These are phyloP conservation scores for Ptilonorhynchus violaceus DNA, from an alignment of 2,113 vertebrate genomes.

Conservation along the genomic window DNA sequence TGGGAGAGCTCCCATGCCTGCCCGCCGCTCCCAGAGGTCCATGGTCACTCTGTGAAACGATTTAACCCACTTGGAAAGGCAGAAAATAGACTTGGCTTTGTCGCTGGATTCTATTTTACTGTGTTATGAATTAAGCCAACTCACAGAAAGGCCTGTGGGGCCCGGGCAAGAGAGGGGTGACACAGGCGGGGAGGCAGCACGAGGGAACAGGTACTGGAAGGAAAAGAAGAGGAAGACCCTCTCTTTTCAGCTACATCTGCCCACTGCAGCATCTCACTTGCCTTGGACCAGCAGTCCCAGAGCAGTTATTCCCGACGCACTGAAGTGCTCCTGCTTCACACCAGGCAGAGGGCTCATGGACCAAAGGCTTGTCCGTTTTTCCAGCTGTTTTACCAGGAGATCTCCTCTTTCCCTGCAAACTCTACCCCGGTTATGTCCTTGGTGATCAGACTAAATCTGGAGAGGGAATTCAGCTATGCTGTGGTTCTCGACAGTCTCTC, in stretches of 20 bases:
- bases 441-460: neutral
- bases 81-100: neutral
- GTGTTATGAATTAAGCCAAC: neutral
- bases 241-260: neutral
- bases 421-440: neutral
- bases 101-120: neutral
- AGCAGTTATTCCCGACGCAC: fast-evolving
- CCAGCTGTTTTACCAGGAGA: neutral
- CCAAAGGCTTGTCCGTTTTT: neutral
- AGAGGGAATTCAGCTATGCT: neutral
- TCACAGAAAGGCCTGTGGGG: neutral
- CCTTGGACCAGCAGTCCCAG: neutral
- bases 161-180: neutral
- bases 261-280: neutral
- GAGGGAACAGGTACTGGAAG: neutral
- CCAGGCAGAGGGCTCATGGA: neutral
- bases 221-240: neutral
- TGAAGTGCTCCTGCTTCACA: neutral
- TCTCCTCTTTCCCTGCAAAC: neutral
- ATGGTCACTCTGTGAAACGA: neutral
- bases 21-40: neutral
- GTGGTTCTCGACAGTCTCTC: neutral
- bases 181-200: neutral
- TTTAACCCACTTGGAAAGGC: neutral
- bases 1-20: neutral